A percentile compares a stretch with the other conserved stretches of the same genome.
These are phyloP conservation scores for Penelope pileata DNA, from an alignment of 2,113 vertebrate genomes.

Conservation along the genomic window DNA sequence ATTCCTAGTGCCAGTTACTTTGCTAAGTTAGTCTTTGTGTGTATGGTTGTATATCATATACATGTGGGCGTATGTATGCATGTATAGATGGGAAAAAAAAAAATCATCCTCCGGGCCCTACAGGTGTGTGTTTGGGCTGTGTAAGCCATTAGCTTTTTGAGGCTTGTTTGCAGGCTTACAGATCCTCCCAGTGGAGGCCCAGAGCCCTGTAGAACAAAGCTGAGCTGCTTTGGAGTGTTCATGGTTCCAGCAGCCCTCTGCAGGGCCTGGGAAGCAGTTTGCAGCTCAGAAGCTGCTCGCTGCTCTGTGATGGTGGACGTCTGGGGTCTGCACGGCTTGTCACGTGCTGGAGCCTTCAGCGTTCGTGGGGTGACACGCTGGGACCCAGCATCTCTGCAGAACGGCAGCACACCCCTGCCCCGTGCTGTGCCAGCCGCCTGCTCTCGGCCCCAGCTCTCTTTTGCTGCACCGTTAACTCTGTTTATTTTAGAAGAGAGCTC, in stretches of 20 bases:
- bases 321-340: not conserved
- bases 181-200: not conserved
- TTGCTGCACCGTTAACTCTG: not conserved
- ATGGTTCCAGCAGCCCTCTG: not conserved
- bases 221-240: not conserved
- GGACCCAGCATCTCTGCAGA: not conserved
- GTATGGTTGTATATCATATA: not conserved
- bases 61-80: fast-evolving
- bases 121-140: not conserved
- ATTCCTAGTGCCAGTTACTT: not conserved
- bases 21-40: not conserved
- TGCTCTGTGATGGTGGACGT: fast-evolving
- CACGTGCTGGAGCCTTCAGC: not conserved
- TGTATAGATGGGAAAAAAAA: no score
- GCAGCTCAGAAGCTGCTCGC: not conserved
- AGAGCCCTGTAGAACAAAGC: not conserved
- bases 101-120: not conserved
- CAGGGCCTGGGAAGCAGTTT: not conserved
- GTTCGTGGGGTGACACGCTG: not conserved
- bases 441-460: not conserved
- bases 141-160: not conserved
- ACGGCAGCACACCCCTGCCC: not conserved
- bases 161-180: not conserved
- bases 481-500: not conserved
- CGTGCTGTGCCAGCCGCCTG: not conserved